Conservation (phyloP, 2,113 vertebrate species). For the Trichechus manatus region DNA sequence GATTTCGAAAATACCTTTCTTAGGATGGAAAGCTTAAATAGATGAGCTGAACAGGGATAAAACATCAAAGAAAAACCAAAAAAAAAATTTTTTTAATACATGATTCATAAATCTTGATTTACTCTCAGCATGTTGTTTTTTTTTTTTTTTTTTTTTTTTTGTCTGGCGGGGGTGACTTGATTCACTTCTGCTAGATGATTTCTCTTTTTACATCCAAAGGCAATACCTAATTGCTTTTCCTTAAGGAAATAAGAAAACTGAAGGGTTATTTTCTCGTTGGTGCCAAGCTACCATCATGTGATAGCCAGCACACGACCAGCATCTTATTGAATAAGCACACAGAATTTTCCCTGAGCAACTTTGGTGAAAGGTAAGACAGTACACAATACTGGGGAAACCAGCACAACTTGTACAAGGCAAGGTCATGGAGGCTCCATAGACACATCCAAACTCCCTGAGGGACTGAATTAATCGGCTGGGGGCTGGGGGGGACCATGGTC, state of each 20-base stretch:
- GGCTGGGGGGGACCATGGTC: no score
- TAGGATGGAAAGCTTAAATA: constrained; percentile 60
- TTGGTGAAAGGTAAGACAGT: no score
- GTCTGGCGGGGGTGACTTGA: accelerated
- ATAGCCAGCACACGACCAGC: not conserved
- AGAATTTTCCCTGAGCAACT: not conserved
- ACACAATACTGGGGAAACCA: no score
- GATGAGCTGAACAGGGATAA: constrained; percentile 32
- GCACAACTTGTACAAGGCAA: no score
- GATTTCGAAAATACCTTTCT: not conserved
- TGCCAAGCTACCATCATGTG: not conserved
- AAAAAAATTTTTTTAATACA: constrained; percentile 10
- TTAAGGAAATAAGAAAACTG: constrained; percentile 3
- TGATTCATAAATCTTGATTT: not conserved
- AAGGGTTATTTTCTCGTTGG: not conserved
- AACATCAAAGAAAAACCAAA: not conserved
- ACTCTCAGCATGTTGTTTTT: not conserved
- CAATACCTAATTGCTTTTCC: not conserved
- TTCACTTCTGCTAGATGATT: not conserved
- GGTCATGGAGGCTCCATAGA: no score
- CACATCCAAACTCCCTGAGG: no score
- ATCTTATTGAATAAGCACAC: not conserved
- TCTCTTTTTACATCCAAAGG: not conserved
- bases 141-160: not conserved
- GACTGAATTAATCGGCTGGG: no score